Percentiles rank a stretch among this genome's conserved stretches.
phyloP scores from a whole-genome alignment of 2,113 vertebrate species.

The Thalassoma bifasciatum region DNA sequence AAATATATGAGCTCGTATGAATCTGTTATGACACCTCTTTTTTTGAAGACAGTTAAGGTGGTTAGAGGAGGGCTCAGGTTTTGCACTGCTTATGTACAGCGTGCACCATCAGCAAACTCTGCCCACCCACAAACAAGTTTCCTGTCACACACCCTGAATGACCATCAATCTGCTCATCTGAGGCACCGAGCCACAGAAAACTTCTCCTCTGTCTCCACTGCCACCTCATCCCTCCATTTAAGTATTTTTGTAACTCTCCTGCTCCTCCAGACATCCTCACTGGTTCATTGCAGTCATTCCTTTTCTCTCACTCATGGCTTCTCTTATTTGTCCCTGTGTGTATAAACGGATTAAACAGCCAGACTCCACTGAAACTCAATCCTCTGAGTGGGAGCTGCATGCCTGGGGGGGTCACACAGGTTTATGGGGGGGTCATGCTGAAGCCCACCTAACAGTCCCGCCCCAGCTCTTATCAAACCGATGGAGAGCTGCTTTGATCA shows the following conservation, averaged over 20 bases:
- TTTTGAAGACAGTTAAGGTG: slow-evolving; percentile 50
- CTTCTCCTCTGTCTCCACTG: slow-evolving; percentile 14
- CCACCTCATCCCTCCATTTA: slow-evolving; percentile 55
- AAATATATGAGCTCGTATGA: slow-evolving; percentile 16
- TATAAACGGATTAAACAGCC: slow-evolving; percentile 53
- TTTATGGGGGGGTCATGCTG: slow-evolving; percentile 54
- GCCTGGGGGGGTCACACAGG: slow-evolving; percentile 46
- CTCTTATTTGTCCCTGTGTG: slow-evolving; percentile 53
- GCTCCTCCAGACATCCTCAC: slow-evolving; percentile 30
- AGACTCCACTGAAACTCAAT: slow-evolving; percentile 69
- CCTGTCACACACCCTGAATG: slow-evolving; percentile 11
- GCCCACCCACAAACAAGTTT: slow-evolving; percentile 20
- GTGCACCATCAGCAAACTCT: slow-evolving; percentile 56
- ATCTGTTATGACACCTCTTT: slow-evolving; percentile 5
- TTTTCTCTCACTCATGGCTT: slow-evolving; percentile 49
- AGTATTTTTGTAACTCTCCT: slow-evolving; percentile 16
- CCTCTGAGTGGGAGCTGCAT: slow-evolving; percentile 46
- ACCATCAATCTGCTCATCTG: slow-evolving; percentile 28
- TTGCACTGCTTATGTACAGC: slow-evolving; percentile 25
- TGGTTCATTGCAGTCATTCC: slow-evolving; percentile 43
- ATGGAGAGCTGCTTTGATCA: slow-evolving; percentile 48
- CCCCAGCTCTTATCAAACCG: slow-evolving; percentile 44
- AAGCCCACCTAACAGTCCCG: slow-evolving; percentile 37
- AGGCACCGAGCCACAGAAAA: slow-evolving; percentile 3
- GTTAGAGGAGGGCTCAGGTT: slow-evolving; percentile 60